Base-by-base conservation (phyloP, 2,113 vertebrate species). In the Syngnathus typhle region DNA sequence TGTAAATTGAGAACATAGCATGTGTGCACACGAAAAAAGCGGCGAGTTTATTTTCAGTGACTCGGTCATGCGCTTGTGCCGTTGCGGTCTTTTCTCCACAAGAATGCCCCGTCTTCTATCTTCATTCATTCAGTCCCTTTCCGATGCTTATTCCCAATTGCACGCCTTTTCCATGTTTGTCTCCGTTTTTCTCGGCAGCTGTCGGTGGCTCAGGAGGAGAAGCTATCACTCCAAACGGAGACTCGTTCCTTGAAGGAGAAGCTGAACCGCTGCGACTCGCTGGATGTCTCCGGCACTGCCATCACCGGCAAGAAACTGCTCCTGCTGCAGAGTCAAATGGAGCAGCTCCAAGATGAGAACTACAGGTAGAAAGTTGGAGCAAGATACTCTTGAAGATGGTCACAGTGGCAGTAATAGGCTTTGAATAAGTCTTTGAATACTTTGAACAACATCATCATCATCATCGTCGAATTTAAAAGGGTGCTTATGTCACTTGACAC, bases 291-390 rank as follows among this genome's bases (percentile, higher is more conserved):
- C 0, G 23, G 88, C 0, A 83, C 80, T 1, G 87, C 88, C 59
- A 89, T 94, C 87, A 94, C 93, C 0, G 81, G 89, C 78, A 95
- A 95, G 83, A 96, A 95, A 75, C 87, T 96, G 55, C 85, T 96
- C 66, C 85, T 95, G 58, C 88, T 96, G 51, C 95, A 96, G 81
- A 93, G 91, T 78, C 95, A 96, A 89, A 90, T 96, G 77, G 94
- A 96, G 69, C 93, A 95, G 85, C 88, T 96, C 6, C 95, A 95
- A 76, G 95, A 96, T 77, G 95, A 96, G 81, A 96, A 93, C 72
- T 94, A 93, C 91, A 93, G 95, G 95, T 96, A 79, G 27, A 39
- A n/a, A 32, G 2, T 32, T 3, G 27, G 27, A 3, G 27, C 27
- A 32, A 32, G 27, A 32, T 32, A 32, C 27, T 2, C 27, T 32